Evolutionary conservation across 2,888 invertebrate genomes (phyloP).

Genomic region (Patella depressa): DNA sequence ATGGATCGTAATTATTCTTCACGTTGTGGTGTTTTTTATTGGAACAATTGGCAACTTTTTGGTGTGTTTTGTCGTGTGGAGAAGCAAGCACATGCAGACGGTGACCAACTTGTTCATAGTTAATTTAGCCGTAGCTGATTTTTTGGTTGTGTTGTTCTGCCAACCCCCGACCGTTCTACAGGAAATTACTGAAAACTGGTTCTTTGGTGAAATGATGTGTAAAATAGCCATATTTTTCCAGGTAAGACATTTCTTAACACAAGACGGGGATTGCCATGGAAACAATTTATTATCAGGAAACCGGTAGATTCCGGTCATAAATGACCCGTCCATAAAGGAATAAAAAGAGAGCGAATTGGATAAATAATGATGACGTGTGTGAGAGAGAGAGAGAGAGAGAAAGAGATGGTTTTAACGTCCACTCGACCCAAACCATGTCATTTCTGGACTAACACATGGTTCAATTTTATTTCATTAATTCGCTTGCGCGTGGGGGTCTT

Average conservation of each 20-base stretch:
- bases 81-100: slow-evolving; percentile 90
- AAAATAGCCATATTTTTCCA: slow-evolving; percentile 91
- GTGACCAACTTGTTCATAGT: slow-evolving; percentile 95
- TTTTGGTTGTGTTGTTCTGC: slow-evolving; percentile 89
- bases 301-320: too few species aligned
- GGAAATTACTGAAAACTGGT: slow-evolving; percentile 95
- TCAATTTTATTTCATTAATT: too few species aligned
- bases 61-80: slow-evolving; percentile 89
- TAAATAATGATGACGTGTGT: too few species aligned
- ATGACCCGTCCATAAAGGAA: too few species aligned
- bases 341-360: too few species aligned
- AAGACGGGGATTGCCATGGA: too few species aligned
- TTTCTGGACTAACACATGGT: too few species aligned
- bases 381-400: too few species aligned
- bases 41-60: slow-evolving; percentile 89
- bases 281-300: too few species aligned
- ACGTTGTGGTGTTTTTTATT: slow-evolving; percentile 83
- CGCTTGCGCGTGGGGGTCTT: too few species aligned
- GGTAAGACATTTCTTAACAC: slow-evolving; percentile 75
- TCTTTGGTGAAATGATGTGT: slow-evolving; percentile 85
- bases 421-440: too few species aligned
- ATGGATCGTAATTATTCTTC: slow-evolving; percentile 84
- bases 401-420: too few species aligned
- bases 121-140: slow-evolving; percentile 87
- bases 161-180: slow-evolving; percentile 89